Evolutionary conservation across 2,113 vertebrate species (phyloP), one percentile per base, ranked within the genome.

Genomic region (Spilogale gracilis): DNA sequence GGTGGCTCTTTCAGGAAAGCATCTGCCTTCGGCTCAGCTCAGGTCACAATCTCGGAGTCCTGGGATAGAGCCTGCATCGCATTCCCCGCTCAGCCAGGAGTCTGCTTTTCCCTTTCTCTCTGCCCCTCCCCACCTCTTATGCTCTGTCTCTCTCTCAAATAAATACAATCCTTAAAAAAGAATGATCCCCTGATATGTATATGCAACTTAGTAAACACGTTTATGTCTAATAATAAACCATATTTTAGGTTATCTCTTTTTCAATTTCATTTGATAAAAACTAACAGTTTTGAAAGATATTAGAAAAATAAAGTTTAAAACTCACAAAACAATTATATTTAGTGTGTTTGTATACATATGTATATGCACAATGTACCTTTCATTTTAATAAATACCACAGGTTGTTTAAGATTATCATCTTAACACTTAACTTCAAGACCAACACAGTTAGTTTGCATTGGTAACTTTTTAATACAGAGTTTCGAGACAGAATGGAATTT

Each of bases 241-340:
- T 63, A 54, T 38, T 63, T 38, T 54, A 82, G 25, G 48, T 25
- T 48, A 38, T 58, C 13, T 84, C 13, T 52, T 85, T 25, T 9
- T 91, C n/a, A 50, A 25, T 50, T 11, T 63, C 13, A 63, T 56
- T 58, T 78, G 12, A 88, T 14, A 38, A 85, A 83, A 80, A 67
- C 27, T 52, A 76, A 30, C 54, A 91, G 85, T 78, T 91, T 13
- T 74, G 79, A 76, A 90, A 14, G 32, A 89, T 32, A 63, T 85
- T 38, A 87, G 79, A 96, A 96, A 97, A 79, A n/a, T 2, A 58
- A 2, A 54, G 38, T 27, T 45, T 61, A 67, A 97, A 91, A 82
- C 9, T 89, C 50, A 79, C n/a, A 63, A 73, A 83, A 65, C 30
- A 56, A 9, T 61, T 80, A n/a, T 45, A 83, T 45, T 91, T 21